A percentile compares a stretch with the other conserved stretches of the same genome.
These are phyloP conservation scores for Drosophila kurseongensis DNA, from an alignment of 1,140 invertebrate species.

Conservation along the genomic window DNA sequence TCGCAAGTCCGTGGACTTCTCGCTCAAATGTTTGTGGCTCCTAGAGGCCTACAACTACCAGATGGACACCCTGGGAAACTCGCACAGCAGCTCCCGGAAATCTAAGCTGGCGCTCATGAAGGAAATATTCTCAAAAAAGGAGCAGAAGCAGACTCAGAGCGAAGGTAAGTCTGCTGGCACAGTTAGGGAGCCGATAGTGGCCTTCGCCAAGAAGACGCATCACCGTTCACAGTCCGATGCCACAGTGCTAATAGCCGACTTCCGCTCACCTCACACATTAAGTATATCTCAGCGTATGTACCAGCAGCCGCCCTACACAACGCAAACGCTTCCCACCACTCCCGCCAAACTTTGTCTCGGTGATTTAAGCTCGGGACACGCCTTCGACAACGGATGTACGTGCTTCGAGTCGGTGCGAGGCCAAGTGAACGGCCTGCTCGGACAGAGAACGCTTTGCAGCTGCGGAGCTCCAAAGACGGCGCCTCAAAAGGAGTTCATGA, in stretches of 20 bases:
- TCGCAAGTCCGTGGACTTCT: constrained; percentile 97
- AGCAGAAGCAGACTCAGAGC: constrained; percentile 62
- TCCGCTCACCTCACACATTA: constrained; percentile 52
- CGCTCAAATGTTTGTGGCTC: constrained; percentile 97
- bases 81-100: constrained; percentile 60
- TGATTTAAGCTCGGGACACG: constrained; percentile 95
- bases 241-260: constrained; percentile 86
- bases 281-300: constrained; percentile 84
- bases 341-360: constrained; percentile 90
- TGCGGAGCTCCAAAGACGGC: constrained; percentile 92
- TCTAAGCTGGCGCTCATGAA: constrained; percentile 85
- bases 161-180: constrained; percentile 4
- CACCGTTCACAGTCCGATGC: constrained; percentile 96
- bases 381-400: constrained; percentile 98
- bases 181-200: constrained; percentile 26
- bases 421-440: constrained; percentile 90
- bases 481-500: constrained; percentile 94
- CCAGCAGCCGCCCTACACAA: constrained; percentile 79
- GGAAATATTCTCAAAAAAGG: constrained; percentile 79
- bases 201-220: constrained; percentile 83
- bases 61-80: constrained; percentile 63
- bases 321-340: constrained; percentile 70
- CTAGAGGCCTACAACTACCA: constrained; percentile 92
- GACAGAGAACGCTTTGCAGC: constrained; percentile 89
- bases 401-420: constrained; percentile 89